These are phyloP conservation scores for Strigops habroptila DNA, from an alignment of 2,113 vertebrate genomes.

Conservation along the genomic window DNA sequence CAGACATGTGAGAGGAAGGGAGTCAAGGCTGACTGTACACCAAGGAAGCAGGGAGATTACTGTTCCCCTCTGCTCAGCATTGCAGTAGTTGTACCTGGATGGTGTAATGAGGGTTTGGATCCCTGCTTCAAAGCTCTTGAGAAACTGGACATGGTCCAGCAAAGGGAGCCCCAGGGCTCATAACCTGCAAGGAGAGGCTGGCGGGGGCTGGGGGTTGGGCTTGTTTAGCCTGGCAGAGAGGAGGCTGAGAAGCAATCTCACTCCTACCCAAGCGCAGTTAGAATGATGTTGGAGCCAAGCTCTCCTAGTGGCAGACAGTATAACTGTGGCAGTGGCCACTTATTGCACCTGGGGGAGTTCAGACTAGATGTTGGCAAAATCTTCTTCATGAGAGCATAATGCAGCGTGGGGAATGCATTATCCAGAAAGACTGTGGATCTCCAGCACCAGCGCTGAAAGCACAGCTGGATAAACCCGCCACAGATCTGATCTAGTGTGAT, in stretches of 20 bases:
- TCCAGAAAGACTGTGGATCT: neutral
- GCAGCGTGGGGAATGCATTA: neutral
- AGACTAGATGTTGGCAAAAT: neutral
- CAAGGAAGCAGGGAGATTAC: neutral
- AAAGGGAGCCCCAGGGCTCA: neutral
- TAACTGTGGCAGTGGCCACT: neutral
- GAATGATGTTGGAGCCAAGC: neutral
- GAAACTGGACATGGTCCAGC: neutral
- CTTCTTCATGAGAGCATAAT: neutral
- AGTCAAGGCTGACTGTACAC: neutral
- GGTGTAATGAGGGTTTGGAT: neutral
- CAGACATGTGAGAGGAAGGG: neutral
- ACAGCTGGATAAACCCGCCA: neutral
- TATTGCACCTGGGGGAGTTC: neutral
- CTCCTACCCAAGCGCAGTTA: neutral
- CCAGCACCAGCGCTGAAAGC: neutral
- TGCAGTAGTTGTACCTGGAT: neutral
- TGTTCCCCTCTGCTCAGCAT: neutral
- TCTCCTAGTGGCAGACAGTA: neutral
- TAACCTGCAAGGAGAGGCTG: neutral
- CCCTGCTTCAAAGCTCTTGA: neutral
- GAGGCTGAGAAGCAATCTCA: neutral
- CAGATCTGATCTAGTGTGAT: too few relatives aligned
- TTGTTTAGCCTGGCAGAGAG: neutral
- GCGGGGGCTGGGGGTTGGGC: neutral